Percentiles rank a stretch among this genome's conserved stretches.
Conservation (phyloP, 2,888 invertebrate species). For the Dryococelus australis region DNA sequence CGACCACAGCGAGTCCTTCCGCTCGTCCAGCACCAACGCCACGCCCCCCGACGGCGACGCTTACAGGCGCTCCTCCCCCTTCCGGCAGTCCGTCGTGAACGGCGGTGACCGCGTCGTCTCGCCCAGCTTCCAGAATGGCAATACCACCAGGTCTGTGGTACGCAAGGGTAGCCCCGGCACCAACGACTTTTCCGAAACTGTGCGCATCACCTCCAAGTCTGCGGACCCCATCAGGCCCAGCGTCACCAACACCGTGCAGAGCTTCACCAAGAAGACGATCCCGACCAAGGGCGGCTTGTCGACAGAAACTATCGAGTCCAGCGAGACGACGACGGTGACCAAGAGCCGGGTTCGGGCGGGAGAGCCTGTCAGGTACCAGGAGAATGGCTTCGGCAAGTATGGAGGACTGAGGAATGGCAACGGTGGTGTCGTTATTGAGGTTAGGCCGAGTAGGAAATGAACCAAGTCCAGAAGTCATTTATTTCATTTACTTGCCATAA, state of each 20-base stretch:
- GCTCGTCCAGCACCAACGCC: constrained; percentile 43
- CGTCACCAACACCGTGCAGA: constrained; percentile 75
- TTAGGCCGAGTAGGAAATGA: constrained; percentile 55
- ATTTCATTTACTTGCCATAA: no score
- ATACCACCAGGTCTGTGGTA: constrained; percentile 36
- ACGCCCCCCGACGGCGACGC: constrained; percentile 38
- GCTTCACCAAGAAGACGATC: constrained; percentile 72
- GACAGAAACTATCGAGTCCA: constrained; percentile 74
- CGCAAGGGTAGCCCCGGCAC: constrained; percentile 64
- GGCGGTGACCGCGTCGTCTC: constrained; percentile 37
- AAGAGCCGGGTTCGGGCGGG: constrained; percentile 68
- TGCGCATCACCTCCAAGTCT: constrained; percentile 70
- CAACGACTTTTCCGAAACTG: constrained; percentile 74
- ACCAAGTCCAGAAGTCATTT: not conserved
- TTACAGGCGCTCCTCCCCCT: constrained; percentile 37
- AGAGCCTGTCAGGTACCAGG: constrained; percentile 50
- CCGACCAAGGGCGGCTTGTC: constrained; percentile 68
- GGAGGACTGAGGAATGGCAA: constrained; percentile 54
- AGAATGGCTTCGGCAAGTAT: constrained; percentile 59
- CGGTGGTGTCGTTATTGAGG: constrained; percentile 69
- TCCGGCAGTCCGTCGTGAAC: constrained; percentile 35
- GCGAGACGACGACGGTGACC: constrained; percentile 74
- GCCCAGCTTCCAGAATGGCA: constrained; percentile 33
- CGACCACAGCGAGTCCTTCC: constrained; percentile 52
- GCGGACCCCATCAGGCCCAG: constrained; percentile 73